Evolutionary conservation across 2,113 vertebrate genomes (phyloP).

Genomic region (Corynorhinus townsendii): DNA sequence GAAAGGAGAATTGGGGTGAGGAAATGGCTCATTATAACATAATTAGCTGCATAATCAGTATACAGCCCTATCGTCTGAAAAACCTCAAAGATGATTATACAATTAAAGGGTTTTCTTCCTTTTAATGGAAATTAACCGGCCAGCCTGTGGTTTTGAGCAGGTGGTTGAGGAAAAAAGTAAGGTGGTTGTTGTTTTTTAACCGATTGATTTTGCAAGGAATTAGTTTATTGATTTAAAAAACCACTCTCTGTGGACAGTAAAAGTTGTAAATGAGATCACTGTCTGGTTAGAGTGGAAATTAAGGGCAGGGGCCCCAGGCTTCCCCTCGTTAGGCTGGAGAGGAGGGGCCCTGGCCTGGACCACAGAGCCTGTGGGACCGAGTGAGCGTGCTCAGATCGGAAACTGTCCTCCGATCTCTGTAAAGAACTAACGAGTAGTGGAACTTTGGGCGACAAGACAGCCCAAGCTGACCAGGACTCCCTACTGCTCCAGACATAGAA

Average conservation of each 20-base stretch:
- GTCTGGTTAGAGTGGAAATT: slow-evolving; percentile 5
- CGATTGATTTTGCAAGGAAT: slow-evolving; percentile 53
- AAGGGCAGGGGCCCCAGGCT: neutral
- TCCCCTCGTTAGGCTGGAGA: neutral
- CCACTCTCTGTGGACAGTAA: slow-evolving; percentile 26
- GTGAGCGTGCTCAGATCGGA: neutral
- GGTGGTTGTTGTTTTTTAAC: neutral
- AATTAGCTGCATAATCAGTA: slow-evolving; percentile 76
- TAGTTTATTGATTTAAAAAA: slow-evolving; percentile 33
- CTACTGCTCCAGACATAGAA: neutral
- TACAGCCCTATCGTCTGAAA: slow-evolving; percentile 53
- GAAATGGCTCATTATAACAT: slow-evolving; percentile 65
- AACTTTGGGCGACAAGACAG: neutral
- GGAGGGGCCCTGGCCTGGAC: neutral
- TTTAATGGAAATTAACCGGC: slow-evolving; percentile 33
- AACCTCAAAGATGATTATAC: slow-evolving; percentile 37
- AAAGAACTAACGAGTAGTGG: neutral
- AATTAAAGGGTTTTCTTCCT: neutral
- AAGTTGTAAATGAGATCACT: slow-evolving; percentile 39
- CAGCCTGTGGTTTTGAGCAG: neutral
- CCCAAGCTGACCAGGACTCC: neutral
- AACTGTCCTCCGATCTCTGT: neutral
- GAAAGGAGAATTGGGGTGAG: neutral
- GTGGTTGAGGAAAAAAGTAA: neutral
- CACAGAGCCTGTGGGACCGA: neutral